Evolutionary conservation across 2,113 vertebrate genomes (phyloP), one percentile per base, ranked within the genome.

Genomic region (Cairina moschata): DNA sequence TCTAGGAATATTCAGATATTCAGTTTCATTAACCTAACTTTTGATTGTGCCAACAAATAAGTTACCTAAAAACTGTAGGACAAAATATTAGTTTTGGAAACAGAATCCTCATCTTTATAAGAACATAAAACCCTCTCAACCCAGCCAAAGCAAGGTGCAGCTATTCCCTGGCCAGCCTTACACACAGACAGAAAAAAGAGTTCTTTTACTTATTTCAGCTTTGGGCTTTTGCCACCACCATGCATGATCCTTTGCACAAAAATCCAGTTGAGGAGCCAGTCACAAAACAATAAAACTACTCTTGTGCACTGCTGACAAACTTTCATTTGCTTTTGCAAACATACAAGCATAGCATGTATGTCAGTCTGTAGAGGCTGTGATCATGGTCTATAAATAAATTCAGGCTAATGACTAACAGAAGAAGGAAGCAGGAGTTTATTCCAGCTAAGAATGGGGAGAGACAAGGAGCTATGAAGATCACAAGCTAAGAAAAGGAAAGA

Each of bases 1-100:
- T 68, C 60, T 8, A 50, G 36, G 73, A 86, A 55, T 74, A 87
- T 54, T 71, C n/a, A 0, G 6, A 55, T 74, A 87, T 54, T 71
- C n/a, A 0, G 6, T 93, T 91, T 87, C 77, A 8, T 81, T 56
- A 65, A 69, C 65, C 16, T 34, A 88, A 63, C 18, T 3, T n/a
- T 52, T 71, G 58, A 44, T 73, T 56, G 73, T 79, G 83, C 89
- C 88, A 87, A 46, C 42, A 52, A 91, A 95, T 94, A 88, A 71
- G 71, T 71, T 79, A 87, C 68, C 66, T 84, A 74, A 84, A 68
- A 60, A 34, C 46, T 34, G 38, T 1, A 26, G 60, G 54, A 22
- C 0, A 40, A 63, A 71, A 50, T 94, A 88, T 95, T 95, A 50
- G 68, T 89, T 93, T 95, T 96, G 96, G 95, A 97, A 96, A 46